These are phyloP conservation scores for Drosophila putrida DNA, from an alignment of 2,888 invertebrate species.

Conservation along the genomic window DNA sequence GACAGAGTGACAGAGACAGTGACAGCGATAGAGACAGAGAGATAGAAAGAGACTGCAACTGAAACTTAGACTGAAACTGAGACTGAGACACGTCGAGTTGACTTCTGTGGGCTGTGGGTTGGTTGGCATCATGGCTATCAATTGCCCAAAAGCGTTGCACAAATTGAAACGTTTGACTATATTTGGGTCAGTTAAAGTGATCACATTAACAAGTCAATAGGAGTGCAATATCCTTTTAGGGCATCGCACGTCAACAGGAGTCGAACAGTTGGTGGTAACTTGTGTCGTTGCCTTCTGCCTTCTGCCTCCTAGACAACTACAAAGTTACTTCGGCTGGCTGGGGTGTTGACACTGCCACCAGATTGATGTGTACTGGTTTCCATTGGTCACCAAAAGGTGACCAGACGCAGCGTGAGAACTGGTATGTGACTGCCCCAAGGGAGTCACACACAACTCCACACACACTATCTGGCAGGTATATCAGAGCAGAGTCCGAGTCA, in stretches of 20 bases:
- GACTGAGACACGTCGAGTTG: constrained; percentile 38
- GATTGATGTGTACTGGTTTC: constrained; percentile 79
- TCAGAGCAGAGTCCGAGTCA: constrained; percentile 16
- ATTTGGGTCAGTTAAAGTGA: constrained; percentile 83
- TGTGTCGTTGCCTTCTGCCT: constrained; percentile 39
- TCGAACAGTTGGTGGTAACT: constrained; percentile 68
- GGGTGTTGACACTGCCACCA: constrained; percentile 73
- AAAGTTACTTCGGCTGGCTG: no score
- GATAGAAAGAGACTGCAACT: background rate
- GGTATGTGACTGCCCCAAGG: constrained; percentile 58
- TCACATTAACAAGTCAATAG: constrained; percentile 84
- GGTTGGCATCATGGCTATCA: constrained; percentile 64
- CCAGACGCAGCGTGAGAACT: constrained; percentile 75
- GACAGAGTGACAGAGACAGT: constrained; percentile 8
- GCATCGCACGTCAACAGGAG: constrained; percentile 78
- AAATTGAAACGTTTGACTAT: constrained; percentile 84
- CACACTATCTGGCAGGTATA: constrained; percentile 46
- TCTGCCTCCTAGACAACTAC: constrained; percentile 6
- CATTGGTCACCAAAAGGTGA: constrained; percentile 66
- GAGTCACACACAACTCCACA: constrained; percentile 35
- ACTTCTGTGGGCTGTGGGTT: constrained; percentile 57
- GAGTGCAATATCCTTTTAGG: constrained; percentile 83
- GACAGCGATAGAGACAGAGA: background rate
- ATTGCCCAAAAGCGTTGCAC: constrained; percentile 82
- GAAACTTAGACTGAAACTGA: constrained; percentile 13